Evolutionary conservation across 2,797 vertebrate genomes (phyloP).

Genomic region (Ctenopoma kingsleyae): DNA sequence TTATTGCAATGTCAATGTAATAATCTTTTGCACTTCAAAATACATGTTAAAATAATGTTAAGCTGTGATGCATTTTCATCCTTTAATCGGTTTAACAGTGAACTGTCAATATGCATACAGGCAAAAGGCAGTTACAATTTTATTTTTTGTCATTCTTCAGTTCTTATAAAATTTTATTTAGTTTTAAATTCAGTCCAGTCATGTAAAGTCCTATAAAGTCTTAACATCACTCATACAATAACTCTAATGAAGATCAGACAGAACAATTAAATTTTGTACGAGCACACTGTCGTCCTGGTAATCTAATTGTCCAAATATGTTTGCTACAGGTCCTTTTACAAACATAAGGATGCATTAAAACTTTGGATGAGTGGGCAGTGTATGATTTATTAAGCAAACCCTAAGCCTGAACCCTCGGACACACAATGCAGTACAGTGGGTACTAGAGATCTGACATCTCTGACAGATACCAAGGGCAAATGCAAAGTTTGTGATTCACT

Average conservation of each 20-base stretch:
- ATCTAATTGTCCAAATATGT: conserved; percentile 6
- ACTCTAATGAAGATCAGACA: background rate
- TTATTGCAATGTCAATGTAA: conserved; percentile 12
- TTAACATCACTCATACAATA: background rate
- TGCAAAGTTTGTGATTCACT: conserved; percentile 24
- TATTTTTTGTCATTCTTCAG: background rate
- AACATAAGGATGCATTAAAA: conserved; percentile 9
- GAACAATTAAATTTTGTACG: background rate
- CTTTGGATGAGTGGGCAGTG: conserved; percentile 1
- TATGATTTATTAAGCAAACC: conserved; percentile 14
- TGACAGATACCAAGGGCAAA: conserved; percentile 31
- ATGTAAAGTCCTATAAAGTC: background rate
- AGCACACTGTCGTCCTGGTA: background rate
- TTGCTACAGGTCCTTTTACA: conserved; percentile 17
- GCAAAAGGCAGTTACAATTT: background rate
- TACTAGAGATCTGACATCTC: background rate
- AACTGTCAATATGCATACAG: background rate
- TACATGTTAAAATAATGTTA: background rate
- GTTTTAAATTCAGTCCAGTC: background rate
- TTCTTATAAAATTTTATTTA: conserved; percentile 6
- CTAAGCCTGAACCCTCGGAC: background rate
- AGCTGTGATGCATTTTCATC: conserved; percentile 12
- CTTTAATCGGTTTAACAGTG: background rate
- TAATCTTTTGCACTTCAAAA: conserved; percentile 27
- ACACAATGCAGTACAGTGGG: conserved; percentile 6